Conservation (phyloP, 2,113 vertebrate species). For the Opisthocomus hoazin region DNA sequence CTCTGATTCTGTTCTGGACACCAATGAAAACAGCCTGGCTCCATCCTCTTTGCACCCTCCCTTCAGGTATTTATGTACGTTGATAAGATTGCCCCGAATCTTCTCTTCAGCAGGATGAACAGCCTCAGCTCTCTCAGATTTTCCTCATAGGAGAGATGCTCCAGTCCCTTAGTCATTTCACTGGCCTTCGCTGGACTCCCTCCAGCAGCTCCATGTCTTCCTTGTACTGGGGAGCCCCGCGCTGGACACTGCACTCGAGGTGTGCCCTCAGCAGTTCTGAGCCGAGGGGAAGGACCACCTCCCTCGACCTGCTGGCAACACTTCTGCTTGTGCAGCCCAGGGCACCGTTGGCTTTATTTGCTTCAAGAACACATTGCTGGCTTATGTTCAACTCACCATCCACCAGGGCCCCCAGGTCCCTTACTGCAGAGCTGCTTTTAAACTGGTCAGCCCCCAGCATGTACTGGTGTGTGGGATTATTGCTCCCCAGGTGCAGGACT, state of each 20-base stretch:
- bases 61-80: background rate
- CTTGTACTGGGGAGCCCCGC: background rate
- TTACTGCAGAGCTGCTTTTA: background rate
- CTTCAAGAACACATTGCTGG: background rate
- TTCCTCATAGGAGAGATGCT: background rate
- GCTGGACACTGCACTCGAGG: background rate
- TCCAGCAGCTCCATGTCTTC: background rate
- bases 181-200: background rate
- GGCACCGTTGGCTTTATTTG: background rate
- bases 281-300: background rate
- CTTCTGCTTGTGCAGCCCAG: background rate
- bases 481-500: background rate
- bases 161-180: background rate
- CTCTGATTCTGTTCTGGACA: background rate
- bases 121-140: background rate
- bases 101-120: background rate
- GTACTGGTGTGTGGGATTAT: background rate
- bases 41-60: background rate
- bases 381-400: background rate
- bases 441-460: background rate
- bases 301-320: rapidly evolving
- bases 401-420: background rate
- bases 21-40: background rate
- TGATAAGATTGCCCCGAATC: background rate
- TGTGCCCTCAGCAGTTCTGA: background rate